These are phyloP conservation scores for Pituophis catenifer DNA, from an alignment of 2,113 vertebrate species.

Conservation along the genomic window DNA sequence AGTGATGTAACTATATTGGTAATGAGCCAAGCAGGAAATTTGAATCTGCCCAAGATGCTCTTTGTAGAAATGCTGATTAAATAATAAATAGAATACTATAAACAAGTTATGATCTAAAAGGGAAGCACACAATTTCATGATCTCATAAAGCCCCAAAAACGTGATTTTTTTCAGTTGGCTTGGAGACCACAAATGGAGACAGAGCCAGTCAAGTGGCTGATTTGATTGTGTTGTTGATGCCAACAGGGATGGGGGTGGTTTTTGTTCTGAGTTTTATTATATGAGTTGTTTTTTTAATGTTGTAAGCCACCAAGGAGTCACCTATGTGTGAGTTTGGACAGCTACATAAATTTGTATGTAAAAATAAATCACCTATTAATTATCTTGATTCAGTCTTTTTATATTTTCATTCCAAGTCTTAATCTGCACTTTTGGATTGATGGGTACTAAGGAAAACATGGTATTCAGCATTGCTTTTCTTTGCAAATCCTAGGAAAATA, in stretches of 20 bases:
- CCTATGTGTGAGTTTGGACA: not conserved
- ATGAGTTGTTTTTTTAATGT: not conserved
- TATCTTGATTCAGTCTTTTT: not conserved
- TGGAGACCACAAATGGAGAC: not conserved
- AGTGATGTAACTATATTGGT: not conserved
- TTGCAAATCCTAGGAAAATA: slow-evolving; percentile 79
- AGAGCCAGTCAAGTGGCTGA: not conserved
- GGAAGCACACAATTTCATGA: not conserved
- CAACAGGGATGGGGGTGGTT: not conserved
- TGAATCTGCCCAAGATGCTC: not conserved
- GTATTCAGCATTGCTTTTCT: slow-evolving; percentile 26
- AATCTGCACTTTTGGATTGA: not conserved
- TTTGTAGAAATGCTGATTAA: not conserved
- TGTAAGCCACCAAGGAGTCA: not conserved
- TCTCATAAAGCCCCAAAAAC: not conserved
- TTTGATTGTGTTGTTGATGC: not conserved
- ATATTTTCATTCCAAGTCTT: not conserved
- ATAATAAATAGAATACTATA: not conserved
- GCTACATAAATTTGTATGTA: not conserved
- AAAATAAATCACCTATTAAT: not conserved
- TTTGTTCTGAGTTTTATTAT: not conserved
- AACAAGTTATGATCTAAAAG: not conserved
- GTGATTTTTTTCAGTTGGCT: not conserved
- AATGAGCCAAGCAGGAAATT: not conserved
- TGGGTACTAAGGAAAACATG: not conserved